phyloP scores from a whole-genome alignment of 2,888 invertebrate genomes.

The Cremastinae sp. region DNA sequence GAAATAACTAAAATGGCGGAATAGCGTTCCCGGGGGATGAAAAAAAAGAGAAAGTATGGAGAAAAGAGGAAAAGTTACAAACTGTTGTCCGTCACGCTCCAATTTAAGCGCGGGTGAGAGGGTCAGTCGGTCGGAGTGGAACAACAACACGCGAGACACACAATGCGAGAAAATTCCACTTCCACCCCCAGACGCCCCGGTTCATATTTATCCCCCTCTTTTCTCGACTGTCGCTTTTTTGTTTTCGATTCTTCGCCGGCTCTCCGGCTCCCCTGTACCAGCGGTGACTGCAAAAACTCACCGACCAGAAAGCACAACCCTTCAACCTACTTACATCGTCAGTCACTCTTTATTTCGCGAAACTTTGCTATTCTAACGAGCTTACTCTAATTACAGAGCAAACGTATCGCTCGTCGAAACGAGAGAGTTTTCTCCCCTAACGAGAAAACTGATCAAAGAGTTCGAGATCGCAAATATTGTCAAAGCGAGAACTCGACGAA shows the following conservation, averaged over 20 bases:
- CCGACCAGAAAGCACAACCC: constrained; percentile 3
- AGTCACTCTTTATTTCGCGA: constrained; percentile 8
- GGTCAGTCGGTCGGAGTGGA: neutral
- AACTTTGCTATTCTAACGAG: neutral
- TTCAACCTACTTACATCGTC: constrained; percentile 5
- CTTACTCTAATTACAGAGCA: constrained; percentile 26
- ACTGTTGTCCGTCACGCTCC: constrained; percentile 43
- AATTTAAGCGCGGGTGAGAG: constrained; percentile 20
- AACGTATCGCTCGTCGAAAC: constrained; percentile 28
- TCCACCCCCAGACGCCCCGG: neutral
- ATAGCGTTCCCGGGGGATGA: neutral
- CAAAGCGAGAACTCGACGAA: constrained; percentile 5
- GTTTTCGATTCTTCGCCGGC: constrained; percentile 6
- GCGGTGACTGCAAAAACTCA: constrained; percentile 9
- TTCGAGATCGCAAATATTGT: constrained; percentile 2
- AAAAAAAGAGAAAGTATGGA: constrained; percentile 5
- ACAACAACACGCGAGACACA: neutral
- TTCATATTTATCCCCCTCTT: neutral
- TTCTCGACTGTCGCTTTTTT: neutral
- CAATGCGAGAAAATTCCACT: constrained; percentile 31
- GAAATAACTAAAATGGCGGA: neutral
- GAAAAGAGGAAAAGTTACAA: constrained; percentile 23
- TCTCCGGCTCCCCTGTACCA: neutral
- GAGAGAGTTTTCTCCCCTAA: constrained; percentile 14
- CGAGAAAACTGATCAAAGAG: constrained; percentile 31